Evolutionary conservation across 1,140 invertebrate genomes (phyloP).

Genomic region (Platyscapa corneri): DNA sequence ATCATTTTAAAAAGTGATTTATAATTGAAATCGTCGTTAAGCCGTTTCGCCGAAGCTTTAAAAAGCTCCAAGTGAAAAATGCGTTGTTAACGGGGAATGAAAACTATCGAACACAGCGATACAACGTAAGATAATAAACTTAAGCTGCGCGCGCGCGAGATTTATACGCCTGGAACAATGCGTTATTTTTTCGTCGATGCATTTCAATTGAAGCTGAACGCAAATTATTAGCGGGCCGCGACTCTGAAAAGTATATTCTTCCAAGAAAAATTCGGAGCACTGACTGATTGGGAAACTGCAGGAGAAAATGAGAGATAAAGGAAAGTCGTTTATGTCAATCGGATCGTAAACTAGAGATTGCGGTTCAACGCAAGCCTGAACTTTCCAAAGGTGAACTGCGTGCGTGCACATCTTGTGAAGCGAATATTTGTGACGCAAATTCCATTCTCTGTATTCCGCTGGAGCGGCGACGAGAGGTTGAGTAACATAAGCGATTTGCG

Average conservation of each 20-base stretch:
- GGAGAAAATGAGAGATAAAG: constrained; percentile 11
- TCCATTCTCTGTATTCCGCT: background rate
- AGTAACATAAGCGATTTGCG: too few relatives aligned
- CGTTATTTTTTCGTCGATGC: background rate
- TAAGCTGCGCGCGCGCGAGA: background rate
- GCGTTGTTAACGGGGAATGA: too few relatives aligned
- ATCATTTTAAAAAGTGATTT: too few relatives aligned
- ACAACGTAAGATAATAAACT: background rate
- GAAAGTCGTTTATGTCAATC: background rate
- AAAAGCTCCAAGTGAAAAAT: too few relatives aligned
- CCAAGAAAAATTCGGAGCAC: background rate
- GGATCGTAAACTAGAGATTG: constrained; percentile 10
- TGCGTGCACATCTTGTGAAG: background rate
- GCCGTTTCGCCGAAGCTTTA: too few relatives aligned
- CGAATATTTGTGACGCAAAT: constrained; percentile 18
- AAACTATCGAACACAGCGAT: too few relatives aligned
- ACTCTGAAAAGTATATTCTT: background rate
- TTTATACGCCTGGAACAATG: background rate
- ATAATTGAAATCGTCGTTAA: too few relatives aligned
- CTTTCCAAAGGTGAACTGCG: background rate
- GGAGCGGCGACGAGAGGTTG: background rate
- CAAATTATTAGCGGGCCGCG: background rate
- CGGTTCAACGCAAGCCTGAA: background rate
- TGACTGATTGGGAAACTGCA: background rate
- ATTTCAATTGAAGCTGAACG: background rate